Percentiles rank a stretch among this genome's conserved stretches.
phyloP scores from a whole-genome alignment of 1,140 invertebrate genomes.

The Anadara kagoshimensis region DNA sequence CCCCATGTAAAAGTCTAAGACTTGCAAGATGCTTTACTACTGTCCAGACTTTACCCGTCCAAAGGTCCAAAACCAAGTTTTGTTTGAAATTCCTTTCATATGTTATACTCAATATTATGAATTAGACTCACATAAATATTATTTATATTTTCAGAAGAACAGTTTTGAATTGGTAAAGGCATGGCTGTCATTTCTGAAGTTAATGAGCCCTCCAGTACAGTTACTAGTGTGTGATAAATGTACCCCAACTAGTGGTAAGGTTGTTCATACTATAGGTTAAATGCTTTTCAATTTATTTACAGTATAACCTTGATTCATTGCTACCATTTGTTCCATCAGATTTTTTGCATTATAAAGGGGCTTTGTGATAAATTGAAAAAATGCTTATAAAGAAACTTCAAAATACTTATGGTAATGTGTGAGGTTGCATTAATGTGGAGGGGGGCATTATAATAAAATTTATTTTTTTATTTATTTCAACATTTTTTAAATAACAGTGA shows the following conservation, averaged over 20 bases:
- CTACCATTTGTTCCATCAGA: not conserved
- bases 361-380: not conserved
- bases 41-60: too few relatives aligned
- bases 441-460: too few relatives aligned
- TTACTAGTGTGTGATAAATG: constrained; percentile 77
- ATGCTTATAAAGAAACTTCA: not conserved
- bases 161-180: constrained; percentile 73
- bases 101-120: too few relatives aligned
- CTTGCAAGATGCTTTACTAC: too few relatives aligned
- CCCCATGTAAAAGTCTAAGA: too few relatives aligned
- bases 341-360: not conserved
- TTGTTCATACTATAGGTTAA: not conserved
- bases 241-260: constrained; percentile 56
- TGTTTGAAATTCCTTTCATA: too few relatives aligned
- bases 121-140: constrained; percentile 11
- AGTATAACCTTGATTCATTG: not conserved
- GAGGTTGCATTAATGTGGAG: too few relatives aligned
- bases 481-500: too few relatives aligned
- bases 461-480: too few relatives aligned
- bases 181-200: constrained; percentile 76
- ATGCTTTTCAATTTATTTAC: not conserved
- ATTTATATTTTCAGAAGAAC: constrained; percentile 70
- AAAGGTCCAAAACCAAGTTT: too few relatives aligned
- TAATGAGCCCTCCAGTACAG: constrained; percentile 76
- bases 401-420: too few relatives aligned